Evolutionary conservation across 2,113 vertebrate species (phyloP).

Genomic region (Cyanoliseus patagonus): DNA sequence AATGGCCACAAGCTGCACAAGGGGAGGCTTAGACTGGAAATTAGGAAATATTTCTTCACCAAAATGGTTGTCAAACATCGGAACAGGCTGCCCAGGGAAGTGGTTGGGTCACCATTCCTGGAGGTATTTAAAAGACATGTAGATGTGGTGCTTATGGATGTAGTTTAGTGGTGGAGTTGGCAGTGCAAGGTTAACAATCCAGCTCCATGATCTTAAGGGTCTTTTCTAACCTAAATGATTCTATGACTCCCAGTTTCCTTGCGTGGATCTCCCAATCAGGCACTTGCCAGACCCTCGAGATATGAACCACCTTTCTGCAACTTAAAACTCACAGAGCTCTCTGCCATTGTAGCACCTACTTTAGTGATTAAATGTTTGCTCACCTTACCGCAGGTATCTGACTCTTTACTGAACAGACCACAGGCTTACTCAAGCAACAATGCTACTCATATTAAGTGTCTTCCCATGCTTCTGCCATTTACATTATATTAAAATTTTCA

Average conservation of each 20-base stretch:
- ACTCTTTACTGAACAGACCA: background rate
- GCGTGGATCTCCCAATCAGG: background rate
- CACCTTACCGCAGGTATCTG: background rate
- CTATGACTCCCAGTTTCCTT: background rate
- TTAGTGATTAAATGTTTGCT: background rate
- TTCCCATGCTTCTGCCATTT: background rate
- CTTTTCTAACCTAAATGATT: background rate
- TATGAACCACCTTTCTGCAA: background rate
- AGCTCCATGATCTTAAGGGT: background rate
- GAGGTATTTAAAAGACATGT: accelerated
- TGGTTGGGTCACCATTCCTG: background rate
- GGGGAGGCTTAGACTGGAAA: accelerated
- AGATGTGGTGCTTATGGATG: accelerated
- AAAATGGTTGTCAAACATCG: background rate
- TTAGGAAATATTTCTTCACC: background rate
- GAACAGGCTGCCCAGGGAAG: background rate
- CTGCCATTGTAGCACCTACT: background rate
- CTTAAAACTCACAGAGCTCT: background rate
- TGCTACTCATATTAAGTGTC: background rate
- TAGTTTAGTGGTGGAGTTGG: background rate
- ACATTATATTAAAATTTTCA: background rate
- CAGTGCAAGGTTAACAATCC: background rate
- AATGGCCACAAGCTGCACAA: background rate
- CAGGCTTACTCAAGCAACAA: background rate
- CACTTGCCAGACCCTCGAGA: background rate